Evolutionary conservation across 2,113 vertebrate species (phyloP).

Genomic region (Gasterosteus nipponicus): DNA sequence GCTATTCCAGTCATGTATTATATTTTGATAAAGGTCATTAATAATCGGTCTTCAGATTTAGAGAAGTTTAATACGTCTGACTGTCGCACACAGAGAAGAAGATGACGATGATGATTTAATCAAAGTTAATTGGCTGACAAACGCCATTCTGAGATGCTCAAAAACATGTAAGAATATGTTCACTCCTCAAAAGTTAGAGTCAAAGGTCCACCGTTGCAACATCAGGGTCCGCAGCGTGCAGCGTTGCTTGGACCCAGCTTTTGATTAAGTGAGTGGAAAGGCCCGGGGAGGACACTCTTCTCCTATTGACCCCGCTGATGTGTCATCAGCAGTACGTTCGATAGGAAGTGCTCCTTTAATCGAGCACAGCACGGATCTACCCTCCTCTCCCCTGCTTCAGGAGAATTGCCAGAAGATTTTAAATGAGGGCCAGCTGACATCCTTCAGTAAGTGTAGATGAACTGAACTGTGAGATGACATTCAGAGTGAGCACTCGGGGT

Average conservation of each 20-base stretch:
- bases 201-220: conserved; percentile 61
- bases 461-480: conserved; percentile 22
- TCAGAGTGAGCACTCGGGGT: conserved; percentile 28
- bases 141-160: conserved; percentile 27
- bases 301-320: conserved; percentile 72
- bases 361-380: conserved; percentile 62
- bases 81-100: neutral
- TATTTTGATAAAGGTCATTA: neutral
- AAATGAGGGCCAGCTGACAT: conserved; percentile 66
- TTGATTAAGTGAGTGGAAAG: conserved; percentile 75
- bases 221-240: conserved; percentile 28
- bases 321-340: conserved; percentile 79
- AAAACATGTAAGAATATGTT: conserved; percentile 41
- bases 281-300: conserved; percentile 71
- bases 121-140: neutral
- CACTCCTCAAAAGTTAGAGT: conserved; percentile 39
- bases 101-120: conserved; percentile 34
- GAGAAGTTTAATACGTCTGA: neutral
- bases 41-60: neutral
- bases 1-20: neutral
- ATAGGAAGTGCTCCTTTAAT: conserved; percentile 72
- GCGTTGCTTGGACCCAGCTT: conserved; percentile 26
- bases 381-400: conserved; percentile 57
- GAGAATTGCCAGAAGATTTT: conserved; percentile 64
- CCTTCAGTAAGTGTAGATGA: conserved; percentile 46